Percentiles rank a stretch among this genome's conserved stretches.
phyloP scores from a whole-genome alignment of 1,140 invertebrate genomes.

The Hylaeus anthracinus region DNA sequence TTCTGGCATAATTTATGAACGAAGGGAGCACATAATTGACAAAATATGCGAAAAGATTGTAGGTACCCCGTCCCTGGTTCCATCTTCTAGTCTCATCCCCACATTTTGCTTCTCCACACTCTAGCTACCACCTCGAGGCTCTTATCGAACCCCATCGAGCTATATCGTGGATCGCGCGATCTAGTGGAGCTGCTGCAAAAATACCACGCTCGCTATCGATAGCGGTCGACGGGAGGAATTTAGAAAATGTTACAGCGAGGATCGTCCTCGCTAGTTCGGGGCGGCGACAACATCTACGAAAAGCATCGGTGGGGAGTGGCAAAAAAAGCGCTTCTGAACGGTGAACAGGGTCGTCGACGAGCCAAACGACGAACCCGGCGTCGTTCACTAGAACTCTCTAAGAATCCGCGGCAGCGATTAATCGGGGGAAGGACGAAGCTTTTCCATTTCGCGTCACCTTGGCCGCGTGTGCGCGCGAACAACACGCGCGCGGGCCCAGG shows the following conservation, averaged over 20 bases:
- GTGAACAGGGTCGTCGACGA: slow-evolving; percentile 13
- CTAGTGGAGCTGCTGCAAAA: not conserved
- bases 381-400: slow-evolving; percentile 44
- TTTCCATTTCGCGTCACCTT: slow-evolving; percentile 29
- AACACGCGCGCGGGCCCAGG: slow-evolving; percentile 40
- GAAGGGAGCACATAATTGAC: too few relatives aligned
- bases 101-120: too few relatives aligned
- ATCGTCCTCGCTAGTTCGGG: not conserved
- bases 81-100: too few relatives aligned
- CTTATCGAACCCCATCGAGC: too few relatives aligned
- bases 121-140: too few relatives aligned
- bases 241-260: not conserved
- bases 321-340: slow-evolving; percentile 49
- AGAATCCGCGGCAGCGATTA: slow-evolving; percentile 30
- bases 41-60: too few relatives aligned
- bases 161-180: not conserved
- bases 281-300: slow-evolving; percentile 11
- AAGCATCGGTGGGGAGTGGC: slow-evolving; percentile 17
- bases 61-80: too few relatives aligned
- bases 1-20: too few relatives aligned
- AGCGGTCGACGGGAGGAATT: not conserved
- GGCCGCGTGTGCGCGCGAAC: not conserved
- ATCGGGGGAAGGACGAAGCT: slow-evolving; percentile 20
- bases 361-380: slow-evolving; percentile 28
- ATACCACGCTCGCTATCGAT: not conserved